A percentile compares a stretch with the other conserved stretches of the same genome.
Conservation (phyloP, 2,797 vertebrate genomes). For the Etheostoma nigrum region DNA sequence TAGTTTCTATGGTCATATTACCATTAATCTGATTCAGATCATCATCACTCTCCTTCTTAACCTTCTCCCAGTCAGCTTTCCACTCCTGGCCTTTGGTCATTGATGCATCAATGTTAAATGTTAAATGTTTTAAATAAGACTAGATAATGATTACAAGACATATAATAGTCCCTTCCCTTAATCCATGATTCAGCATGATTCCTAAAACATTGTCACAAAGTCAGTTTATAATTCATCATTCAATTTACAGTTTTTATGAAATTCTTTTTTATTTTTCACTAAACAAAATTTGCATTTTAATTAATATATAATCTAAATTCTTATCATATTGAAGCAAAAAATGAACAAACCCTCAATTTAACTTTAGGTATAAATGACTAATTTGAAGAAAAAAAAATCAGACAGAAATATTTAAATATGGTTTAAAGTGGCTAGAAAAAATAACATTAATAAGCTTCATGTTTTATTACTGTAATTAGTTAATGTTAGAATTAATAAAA, state of each 20-base stretch:
- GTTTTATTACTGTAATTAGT: neutral
- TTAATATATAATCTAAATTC: neutral
- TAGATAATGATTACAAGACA: neutral
- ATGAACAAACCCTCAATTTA: neutral
- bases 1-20: neutral
- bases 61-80: neutral
- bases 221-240: neutral
- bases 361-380: neutral
- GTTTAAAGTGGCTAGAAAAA: neutral
- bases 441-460: neutral
- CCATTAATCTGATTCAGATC: neutral
- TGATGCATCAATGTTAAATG: neutral
- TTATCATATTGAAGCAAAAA: neutral
- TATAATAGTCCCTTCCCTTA: neutral
- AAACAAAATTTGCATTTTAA: neutral
- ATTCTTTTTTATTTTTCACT: neutral
- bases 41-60: neutral
- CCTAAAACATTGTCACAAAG: neutral
- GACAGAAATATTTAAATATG: neutral
- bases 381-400: neutral
- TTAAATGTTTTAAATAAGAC: neutral
- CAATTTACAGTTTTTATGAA: neutral
- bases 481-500: neutral
- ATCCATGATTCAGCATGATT: slow-evolving; percentile 1
- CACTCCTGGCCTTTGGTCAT: neutral